These are phyloP conservation scores for Gerris lacustris DNA, from an alignment of 2,888 invertebrate genomes.

Conservation along the genomic window DNA sequence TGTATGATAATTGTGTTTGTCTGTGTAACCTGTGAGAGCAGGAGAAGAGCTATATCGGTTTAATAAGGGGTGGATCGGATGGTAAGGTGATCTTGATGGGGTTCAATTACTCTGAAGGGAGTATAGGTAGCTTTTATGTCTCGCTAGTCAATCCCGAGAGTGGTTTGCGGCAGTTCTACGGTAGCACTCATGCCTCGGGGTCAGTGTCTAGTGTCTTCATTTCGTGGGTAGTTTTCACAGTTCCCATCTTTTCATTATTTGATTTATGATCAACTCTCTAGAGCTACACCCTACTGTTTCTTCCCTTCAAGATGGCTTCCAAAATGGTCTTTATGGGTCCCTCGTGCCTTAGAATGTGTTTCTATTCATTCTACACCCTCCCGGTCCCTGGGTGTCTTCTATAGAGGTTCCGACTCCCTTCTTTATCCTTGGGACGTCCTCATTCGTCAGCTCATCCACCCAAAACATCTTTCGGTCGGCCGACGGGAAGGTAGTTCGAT, in stretches of 20 bases:
- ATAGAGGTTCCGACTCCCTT: background rate
- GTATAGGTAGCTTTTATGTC: background rate
- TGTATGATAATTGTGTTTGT: background rate
- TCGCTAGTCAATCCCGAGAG: background rate
- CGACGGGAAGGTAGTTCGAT: background rate
- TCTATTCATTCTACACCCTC: background rate
- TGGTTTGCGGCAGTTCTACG: background rate
- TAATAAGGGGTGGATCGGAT: background rate
- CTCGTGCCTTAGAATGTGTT: background rate
- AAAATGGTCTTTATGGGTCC: conserved; percentile 1
- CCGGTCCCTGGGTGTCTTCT: background rate
- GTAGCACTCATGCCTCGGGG: background rate
- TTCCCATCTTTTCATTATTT: conserved; percentile 1
- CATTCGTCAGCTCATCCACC: background rate
- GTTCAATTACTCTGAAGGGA: background rate
- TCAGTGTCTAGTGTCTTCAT: conserved; percentile 1
- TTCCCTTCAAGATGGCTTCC: conserved; percentile 5
- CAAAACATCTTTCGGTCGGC: background rate
- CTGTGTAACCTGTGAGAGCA: background rate
- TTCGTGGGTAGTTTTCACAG: background rate
- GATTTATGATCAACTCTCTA: background rate
- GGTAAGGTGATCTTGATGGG: background rate
- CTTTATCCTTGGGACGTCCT: background rate
- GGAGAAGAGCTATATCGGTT: background rate
- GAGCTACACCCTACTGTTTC: background rate